Conservation (phyloP, 1,140 invertebrate species). For the Harlomillsia oculata region DNA sequence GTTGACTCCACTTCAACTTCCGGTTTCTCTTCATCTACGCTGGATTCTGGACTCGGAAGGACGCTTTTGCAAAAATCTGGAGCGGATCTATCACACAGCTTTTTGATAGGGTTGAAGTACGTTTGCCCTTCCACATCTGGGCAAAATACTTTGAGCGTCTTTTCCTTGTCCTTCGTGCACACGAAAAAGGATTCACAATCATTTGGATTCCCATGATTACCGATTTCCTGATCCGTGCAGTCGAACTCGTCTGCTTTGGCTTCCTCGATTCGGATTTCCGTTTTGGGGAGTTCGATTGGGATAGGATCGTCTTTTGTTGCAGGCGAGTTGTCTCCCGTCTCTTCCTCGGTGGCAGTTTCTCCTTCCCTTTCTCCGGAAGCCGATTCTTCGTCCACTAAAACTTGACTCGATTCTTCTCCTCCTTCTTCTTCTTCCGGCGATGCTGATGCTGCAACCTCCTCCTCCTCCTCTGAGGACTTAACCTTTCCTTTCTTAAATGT, state of each 20-base stretch:
- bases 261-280: background rate
- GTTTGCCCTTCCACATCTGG: background rate
- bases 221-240: background rate
- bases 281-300: background rate
- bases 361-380: too few relatives aligned
- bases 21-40: background rate
- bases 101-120: background rate
- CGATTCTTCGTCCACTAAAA: too few relatives aligned
- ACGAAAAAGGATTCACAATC: background rate
- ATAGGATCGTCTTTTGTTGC: too few relatives aligned
- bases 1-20: background rate
- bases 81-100: background rate
- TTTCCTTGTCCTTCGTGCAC: background rate
- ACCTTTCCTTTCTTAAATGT: too few relatives aligned
- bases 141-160: background rate
- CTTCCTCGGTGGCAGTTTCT: too few relatives aligned
- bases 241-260: background rate
- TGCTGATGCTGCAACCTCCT: too few relatives aligned
- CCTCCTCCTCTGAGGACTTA: too few relatives aligned
- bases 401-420: too few relatives aligned
- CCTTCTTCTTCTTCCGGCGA: too few relatives aligned
- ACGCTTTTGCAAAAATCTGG: background rate
- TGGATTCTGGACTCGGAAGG: too few relatives aligned
- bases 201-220: background rate
- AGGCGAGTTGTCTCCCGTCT: too few relatives aligned